Conservation (phyloP, 2,113 vertebrate genomes). For the Desmodus rotundus region DNA sequence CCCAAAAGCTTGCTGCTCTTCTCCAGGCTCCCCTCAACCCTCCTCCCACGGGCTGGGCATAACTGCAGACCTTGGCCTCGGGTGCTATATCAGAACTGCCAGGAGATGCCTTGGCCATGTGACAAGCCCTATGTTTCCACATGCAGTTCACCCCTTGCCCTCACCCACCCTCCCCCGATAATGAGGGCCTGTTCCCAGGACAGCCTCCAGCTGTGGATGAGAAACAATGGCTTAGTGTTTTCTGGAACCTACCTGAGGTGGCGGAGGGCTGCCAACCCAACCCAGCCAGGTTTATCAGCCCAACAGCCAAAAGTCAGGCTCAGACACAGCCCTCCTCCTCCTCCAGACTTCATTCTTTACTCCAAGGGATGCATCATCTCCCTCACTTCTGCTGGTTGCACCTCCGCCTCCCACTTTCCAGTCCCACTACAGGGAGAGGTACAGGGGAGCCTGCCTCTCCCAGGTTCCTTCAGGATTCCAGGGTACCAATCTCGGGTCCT, state of each 20-base stretch:
- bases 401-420: neutral
- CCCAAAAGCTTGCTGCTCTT: neutral
- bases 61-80: neutral
- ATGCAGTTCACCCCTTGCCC: neutral
- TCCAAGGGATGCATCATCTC: neutral
- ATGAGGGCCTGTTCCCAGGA: neutral
- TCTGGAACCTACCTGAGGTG: neutral
- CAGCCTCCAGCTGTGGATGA: neutral
- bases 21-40: neutral
- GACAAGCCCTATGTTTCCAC: neutral
- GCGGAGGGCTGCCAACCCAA: neutral
- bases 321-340: neutral
- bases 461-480: neutral
- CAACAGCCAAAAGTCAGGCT: conserved; percentile 9
- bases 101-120: neutral
- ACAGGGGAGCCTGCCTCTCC: neutral
- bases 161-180: neutral
- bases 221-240: conserved; percentile 56
- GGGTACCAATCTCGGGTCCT: neutral
- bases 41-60: neutral
- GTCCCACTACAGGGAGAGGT: neutral
- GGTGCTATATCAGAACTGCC: neutral
- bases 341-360: neutral
- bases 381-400: neutral
- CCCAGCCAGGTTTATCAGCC: neutral